These are phyloP conservation scores for Sinodicranocentrus sp. DNA, from an alignment of 2,888 invertebrate genomes.

Conservation along the genomic window DNA sequence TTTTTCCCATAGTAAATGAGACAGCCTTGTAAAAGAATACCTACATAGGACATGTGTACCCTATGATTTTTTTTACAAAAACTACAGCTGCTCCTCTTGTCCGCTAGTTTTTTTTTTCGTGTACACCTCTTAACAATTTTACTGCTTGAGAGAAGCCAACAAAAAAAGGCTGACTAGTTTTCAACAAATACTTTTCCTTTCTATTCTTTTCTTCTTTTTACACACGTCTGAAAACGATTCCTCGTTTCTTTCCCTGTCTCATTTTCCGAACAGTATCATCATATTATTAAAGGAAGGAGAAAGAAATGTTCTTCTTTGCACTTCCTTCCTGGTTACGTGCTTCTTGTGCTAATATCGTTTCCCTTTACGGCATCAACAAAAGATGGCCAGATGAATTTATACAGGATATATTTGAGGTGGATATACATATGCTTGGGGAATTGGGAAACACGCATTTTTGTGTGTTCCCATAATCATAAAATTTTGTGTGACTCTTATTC, in stretches of 20 bases:
- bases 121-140: too few species aligned
- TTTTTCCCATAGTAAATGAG: too few species aligned
- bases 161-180: too few species aligned
- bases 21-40: too few species aligned
- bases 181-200: too few species aligned
- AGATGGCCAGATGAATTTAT: neutral
- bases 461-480: conserved; percentile 67
- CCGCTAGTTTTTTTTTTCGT: too few species aligned
- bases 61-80: too few species aligned
- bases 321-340: neutral
- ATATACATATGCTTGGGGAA: neutral
- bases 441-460: conserved; percentile 12
- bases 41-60: too few species aligned
- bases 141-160: too few species aligned
- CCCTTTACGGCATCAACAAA: neutral
- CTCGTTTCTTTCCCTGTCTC: conserved; percentile 19
- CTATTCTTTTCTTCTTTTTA: too few species aligned
- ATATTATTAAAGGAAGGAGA: conserved; percentile 7
- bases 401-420: neutral
- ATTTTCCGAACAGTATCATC: conserved; percentile 33
- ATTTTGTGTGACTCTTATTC: conserved; percentile 65
- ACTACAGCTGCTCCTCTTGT: too few species aligned
- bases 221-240: conserved; percentile 28
- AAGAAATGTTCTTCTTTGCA: neutral
- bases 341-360: conserved; percentile 8